Percentiles rank a stretch among this genome's conserved stretches.
Conservation (phyloP, 2,888 invertebrate species). For the Geotrupes spiniger region DNA sequence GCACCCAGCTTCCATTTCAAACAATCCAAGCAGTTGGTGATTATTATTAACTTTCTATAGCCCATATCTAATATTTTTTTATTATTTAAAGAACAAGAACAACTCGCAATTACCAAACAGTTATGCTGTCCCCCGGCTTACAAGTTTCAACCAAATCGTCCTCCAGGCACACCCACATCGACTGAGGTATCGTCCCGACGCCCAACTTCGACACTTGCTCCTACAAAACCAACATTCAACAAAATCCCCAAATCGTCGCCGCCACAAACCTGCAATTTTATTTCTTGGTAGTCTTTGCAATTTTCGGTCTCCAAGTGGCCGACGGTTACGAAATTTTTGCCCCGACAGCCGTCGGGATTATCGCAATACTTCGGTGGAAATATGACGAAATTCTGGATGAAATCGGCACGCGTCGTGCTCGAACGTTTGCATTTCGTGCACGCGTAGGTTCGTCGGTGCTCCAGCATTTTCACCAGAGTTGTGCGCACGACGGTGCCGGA, state of each 20-base stretch:
- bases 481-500: conserved; percentile 78
- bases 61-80: too few species aligned
- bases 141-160: conserved; percentile 84
- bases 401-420: conserved; percentile 64
- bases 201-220: conserved; percentile 73
- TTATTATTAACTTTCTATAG: too few species aligned
- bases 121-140: conserved; percentile 86
- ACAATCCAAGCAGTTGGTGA: too few species aligned
- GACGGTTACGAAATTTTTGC: conserved; percentile 55
- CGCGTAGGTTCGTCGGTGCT: conserved; percentile 68
- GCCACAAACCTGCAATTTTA: conserved; percentile 69
- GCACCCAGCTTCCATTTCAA: too few species aligned
- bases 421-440: conserved; percentile 76
- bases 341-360: conserved; percentile 58
- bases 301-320: conserved; percentile 59
- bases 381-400: conserved; percentile 53
- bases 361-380: conserved; percentile 54
- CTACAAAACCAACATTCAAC: conserved; percentile 47
- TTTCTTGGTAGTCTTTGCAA: conserved; percentile 81
- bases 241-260: neutral
- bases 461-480: conserved; percentile 72
- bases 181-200: conserved; percentile 70
- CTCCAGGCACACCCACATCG: conserved; percentile 75
- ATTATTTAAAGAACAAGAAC: too few species aligned
- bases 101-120: conserved; percentile 63